Conservation (phyloP, 2,797 vertebrate genomes). For the Anguilla pacifica region DNA sequence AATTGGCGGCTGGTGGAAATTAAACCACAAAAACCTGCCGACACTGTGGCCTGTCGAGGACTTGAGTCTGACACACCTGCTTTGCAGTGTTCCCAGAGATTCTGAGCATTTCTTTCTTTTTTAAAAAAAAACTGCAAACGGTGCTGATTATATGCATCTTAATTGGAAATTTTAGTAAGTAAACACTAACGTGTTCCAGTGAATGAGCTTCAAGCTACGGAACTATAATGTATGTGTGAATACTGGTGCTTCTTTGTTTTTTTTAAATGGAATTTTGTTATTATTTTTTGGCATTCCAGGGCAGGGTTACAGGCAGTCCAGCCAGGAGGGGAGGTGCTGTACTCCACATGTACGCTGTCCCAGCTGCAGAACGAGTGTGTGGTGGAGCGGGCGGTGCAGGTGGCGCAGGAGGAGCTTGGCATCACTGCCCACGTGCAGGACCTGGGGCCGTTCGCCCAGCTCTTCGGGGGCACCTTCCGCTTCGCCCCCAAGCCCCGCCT, state of each 20-base stretch:
- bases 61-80: not conserved
- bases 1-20: not conserved
- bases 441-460: constrained; percentile 69
- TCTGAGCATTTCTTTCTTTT: not conserved
- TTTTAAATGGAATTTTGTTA: not conserved
- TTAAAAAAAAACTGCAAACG: too few relatives aligned
- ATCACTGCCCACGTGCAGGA: constrained; percentile 72
- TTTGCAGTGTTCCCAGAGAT: not conserved
- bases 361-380: constrained; percentile 88
- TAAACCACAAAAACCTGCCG: not conserved
- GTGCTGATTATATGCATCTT: not conserved
- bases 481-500: constrained; percentile 77
- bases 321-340: constrained; percentile 82
- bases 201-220: not conserved
- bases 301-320: constrained; percentile 80
- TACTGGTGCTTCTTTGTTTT: not conserved
- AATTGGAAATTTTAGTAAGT: not conserved
- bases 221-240: not conserved
- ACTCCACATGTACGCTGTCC: constrained; percentile 90
- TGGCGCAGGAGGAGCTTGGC: constrained; percentile 73
- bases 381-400: constrained; percentile 75
- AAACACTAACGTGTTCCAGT: not conserved
- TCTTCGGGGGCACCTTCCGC: constrained; percentile 83
- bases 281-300: constrained; percentile 59
- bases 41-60: not conserved